These are phyloP conservation scores for Enchytraeus crypticus DNA, from an alignment of 2,888 invertebrate genomes.

Conservation along the genomic window DNA sequence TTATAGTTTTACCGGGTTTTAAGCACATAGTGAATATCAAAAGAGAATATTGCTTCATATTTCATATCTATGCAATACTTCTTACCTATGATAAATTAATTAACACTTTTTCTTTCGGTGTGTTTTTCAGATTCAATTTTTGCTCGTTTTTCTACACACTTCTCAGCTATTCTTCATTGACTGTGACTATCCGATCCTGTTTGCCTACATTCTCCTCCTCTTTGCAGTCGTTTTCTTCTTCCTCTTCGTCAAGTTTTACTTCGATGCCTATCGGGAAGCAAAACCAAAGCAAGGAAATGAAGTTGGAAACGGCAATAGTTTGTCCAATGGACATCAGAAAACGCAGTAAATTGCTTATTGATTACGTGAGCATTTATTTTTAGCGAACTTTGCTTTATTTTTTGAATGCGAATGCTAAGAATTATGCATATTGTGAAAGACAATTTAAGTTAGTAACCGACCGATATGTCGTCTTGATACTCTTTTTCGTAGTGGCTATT, in stretches of 20 bases:
- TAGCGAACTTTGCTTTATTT: no score
- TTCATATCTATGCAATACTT: no score
- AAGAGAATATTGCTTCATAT: no score
- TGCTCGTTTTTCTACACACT: constrained; percentile 72
- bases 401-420: no score
- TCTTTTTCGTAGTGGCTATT: no score
- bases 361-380: background rate
- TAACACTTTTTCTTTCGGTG: no score
- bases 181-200: constrained; percentile 72
- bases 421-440: no score
- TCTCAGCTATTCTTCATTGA: constrained; percentile 71
- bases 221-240: constrained; percentile 93
- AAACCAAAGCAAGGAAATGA: background rate
- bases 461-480: no score
- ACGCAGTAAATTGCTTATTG: background rate
- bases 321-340: constrained; percentile 1
- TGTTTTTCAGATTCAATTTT: constrained; percentile 70
- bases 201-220: constrained; percentile 72
- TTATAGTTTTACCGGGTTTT: no score
- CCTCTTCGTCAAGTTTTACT: constrained; percentile 89
- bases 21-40: no score
- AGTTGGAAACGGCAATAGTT: background rate
- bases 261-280: constrained; percentile 39
- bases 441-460: no score
- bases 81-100: no score